These are phyloP conservation scores for Heliconius ismenius DNA, from an alignment of 2,888 invertebrate species.

Conservation along the genomic window DNA sequence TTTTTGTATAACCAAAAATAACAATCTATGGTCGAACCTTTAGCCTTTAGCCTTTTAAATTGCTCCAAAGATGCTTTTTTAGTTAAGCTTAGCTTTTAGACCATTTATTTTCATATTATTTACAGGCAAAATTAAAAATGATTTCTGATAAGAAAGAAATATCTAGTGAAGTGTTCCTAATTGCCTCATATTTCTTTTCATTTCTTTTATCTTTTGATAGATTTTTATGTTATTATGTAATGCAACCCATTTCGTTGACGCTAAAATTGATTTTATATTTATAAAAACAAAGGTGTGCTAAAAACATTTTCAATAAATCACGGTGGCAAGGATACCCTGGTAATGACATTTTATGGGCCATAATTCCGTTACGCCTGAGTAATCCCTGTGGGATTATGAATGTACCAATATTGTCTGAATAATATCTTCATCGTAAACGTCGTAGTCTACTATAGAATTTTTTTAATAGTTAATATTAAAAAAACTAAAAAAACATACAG, in stretches of 20 bases:
- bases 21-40: neutral
- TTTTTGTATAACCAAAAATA: slow-evolving; percentile 1
- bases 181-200: neutral
- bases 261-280: neutral
- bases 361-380: slow-evolving; percentile 24
- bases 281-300: slow-evolving; percentile 1
- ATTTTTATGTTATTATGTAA: neutral
- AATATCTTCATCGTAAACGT: neutral
- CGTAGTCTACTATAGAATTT: neutral
- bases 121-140: neutral
- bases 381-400: slow-evolving; percentile 21
- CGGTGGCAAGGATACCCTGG: neutral
- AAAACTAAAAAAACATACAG: neutral
- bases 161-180: neutral
- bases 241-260: neutral
- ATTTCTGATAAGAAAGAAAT: neutral
- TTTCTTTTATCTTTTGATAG: neutral
- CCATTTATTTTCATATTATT: neutral
- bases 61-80: neutral
- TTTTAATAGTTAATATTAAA: neutral
- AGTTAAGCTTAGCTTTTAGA: neutral
- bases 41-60: neutral
- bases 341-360: slow-evolving; percentile 27
- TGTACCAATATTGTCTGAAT: slow-evolving; percentile 18
- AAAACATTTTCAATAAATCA: slow-evolving; percentile 22